Percentiles rank a stretch among this genome's conserved stretches.
Evolutionary conservation across 2,888 invertebrate genomes (phyloP).

Genomic region (Pseudolycoriella hygida): DNA sequence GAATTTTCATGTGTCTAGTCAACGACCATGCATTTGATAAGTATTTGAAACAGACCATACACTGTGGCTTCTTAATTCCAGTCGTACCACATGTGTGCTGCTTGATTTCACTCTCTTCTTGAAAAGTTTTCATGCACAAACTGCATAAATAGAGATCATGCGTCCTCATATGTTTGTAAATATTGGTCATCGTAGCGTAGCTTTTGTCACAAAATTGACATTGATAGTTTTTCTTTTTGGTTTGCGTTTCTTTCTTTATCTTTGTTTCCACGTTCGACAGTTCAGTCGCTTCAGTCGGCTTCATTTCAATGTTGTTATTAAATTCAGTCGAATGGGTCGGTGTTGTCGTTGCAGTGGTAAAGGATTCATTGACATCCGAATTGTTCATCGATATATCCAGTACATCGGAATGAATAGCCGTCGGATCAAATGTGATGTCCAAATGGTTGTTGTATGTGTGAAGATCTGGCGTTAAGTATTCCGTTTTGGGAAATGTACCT

Average conservation of each 20-base stretch:
- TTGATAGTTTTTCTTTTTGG: slow-evolving; percentile 7
- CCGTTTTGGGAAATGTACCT: neutral
- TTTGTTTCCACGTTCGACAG: neutral
- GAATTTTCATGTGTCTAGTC: slow-evolving; percentile 12
- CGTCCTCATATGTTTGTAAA: slow-evolving; percentile 14
- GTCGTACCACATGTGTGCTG: slow-evolving; percentile 5
- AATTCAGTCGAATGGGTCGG: neutral
- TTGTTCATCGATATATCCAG: neutral
- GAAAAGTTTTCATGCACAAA: slow-evolving; percentile 9
- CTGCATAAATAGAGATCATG: slow-evolving; percentile 13
- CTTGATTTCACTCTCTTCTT: slow-evolving; percentile 7
- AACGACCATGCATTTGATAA: slow-evolving; percentile 13
- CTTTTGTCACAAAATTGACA: slow-evolving; percentile 14
- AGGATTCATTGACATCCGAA: neutral
- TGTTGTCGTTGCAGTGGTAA: neutral
- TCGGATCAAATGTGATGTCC: neutral
- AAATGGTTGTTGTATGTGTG: neutral
- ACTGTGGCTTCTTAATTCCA: slow-evolving; percentile 7
- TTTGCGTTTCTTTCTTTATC: neutral
- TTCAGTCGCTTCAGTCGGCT: neutral
- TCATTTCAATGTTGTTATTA: neutral
- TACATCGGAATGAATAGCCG: no score
- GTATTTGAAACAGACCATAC: slow-evolving; percentile 12
- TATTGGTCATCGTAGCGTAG: slow-evolving; percentile 13
- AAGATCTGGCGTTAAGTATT: neutral